Conservation (phyloP, 1,140 invertebrate genomes). For the Brachionus rotundiformis region DNA sequence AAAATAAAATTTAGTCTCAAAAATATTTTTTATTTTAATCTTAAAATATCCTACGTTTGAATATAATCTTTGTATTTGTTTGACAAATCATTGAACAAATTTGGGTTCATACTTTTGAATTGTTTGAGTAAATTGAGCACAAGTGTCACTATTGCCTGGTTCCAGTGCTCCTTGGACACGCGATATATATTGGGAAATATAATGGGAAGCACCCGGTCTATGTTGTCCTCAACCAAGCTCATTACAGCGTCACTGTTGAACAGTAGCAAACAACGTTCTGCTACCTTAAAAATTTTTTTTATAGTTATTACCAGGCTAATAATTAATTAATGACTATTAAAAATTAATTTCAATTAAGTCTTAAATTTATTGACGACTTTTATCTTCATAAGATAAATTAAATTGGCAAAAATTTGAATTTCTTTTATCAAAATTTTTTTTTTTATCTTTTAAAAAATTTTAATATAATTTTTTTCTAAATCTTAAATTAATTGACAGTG, state of each 20-base stretch:
- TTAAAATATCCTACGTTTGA: not conserved
- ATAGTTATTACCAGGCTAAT: not conserved
- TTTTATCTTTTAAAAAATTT: too few relatives aligned
- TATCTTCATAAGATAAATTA: not conserved
- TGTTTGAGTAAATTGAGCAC: conserved; percentile 52
- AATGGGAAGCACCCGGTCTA: conserved; percentile 67
- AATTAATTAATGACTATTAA: not conserved
- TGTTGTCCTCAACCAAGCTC: conserved; percentile 67
- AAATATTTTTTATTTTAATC: not conserved
- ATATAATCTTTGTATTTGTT: conserved; percentile 50
- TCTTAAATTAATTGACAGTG: too few relatives aligned
- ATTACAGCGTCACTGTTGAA: conserved; percentile 69
- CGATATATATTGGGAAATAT: conserved; percentile 93
- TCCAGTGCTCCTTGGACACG: conserved; percentile 98
- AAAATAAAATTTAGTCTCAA: not conserved
- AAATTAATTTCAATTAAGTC: not conserved
- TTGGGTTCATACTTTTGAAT: conserved; percentile 42
- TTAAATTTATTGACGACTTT: not conserved
- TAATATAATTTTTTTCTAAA: too few relatives aligned
- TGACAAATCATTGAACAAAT: conserved; percentile 49
- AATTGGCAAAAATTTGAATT: too few relatives aligned
- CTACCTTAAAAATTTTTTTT: conserved; percentile 57
- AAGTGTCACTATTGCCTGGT: conserved; percentile 70
- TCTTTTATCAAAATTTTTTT: too few relatives aligned
- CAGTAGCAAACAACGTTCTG: conserved; percentile 67